Conservation (phyloP, 2,888 invertebrate species). For the Meiosimyza platycephala region DNA sequence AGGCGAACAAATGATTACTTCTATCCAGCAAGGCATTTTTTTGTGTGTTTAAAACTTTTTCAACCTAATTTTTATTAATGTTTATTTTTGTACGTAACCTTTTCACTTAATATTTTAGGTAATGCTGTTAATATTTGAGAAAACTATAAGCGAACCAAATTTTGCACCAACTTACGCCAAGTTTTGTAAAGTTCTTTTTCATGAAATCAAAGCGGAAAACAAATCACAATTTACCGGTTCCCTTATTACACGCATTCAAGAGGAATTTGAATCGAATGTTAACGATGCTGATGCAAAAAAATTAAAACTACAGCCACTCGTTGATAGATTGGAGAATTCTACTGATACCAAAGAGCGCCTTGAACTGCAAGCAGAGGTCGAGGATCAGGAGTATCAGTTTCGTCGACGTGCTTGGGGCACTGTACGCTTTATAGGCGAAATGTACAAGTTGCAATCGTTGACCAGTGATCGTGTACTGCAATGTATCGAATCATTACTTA, state of each 20-base stretch:
- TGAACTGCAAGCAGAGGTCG: constrained; percentile 61
- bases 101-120: constrained; percentile 48
- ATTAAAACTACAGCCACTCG: constrained; percentile 57
- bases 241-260: constrained; percentile 59
- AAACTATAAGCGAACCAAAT: constrained; percentile 63
- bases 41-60: too few relatives aligned
- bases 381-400: constrained; percentile 63
- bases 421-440: constrained; percentile 64
- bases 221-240: constrained; percentile 55
- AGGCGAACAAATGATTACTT: too few relatives aligned
- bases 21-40: too few relatives aligned
- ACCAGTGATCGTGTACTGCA: constrained; percentile 56
- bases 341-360: constrained; percentile 54
- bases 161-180: constrained; percentile 64
- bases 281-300: constrained; percentile 63
- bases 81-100: not conserved
- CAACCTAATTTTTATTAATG: not conserved
- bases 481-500: constrained; percentile 58
- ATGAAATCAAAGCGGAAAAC: constrained; percentile 59
- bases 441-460: constrained; percentile 60
- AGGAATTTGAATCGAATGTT: constrained; percentile 63
- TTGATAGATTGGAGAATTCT: constrained; percentile 53
- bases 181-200: constrained; percentile 62
- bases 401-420: constrained; percentile 65
- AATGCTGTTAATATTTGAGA: constrained; percentile 64